A percentile compares a stretch with the other conserved stretches of the same genome.
These are phyloP conservation scores for Dunckerocampus dactyliophorus DNA, from an alignment of 2,113 vertebrate genomes.

Conservation along the genomic window DNA sequence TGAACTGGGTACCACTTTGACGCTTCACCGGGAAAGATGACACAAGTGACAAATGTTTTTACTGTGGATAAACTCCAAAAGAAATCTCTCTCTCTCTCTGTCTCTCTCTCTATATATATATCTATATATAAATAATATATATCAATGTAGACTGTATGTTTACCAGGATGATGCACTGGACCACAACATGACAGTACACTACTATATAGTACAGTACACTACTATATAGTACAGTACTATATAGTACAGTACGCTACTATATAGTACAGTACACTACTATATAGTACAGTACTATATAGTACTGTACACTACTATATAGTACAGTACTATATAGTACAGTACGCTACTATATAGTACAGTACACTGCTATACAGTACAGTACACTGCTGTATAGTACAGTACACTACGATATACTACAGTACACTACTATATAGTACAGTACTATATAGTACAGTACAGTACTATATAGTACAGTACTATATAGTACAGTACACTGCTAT, in stretches of 20 bases:
- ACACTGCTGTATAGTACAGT: slow-evolving; percentile 2
- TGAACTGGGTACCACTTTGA: no score
- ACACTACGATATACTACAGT: slow-evolving; percentile 3
- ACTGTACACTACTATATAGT: neutral
- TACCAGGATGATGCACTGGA: neutral
- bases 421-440: neutral
- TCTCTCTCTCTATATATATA: neutral
- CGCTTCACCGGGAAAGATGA: no score
- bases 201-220: slow-evolving; percentile 1
- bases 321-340: neutral
- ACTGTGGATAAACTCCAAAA: slow-evolving; percentile 4
- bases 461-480: slow-evolving; percentile 1
- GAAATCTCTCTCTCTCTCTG: neutral
- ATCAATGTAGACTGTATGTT: neutral
- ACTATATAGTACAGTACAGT: no score
- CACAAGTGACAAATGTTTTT: slow-evolving; percentile 20
- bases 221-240: neutral
- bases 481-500: slow-evolving; percentile 1
- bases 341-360: slow-evolving; percentile 3
- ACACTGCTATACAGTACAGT: neutral
- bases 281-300: slow-evolving; percentile 1
- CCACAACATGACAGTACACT: slow-evolving; percentile 1
- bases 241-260: slow-evolving; percentile 1
- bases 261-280: slow-evolving; percentile 1
- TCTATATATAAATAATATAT: neutral